Evolutionary conservation across 2,888 invertebrate genomes (phyloP), one percentile per base, ranked within the genome.

Genomic region (Chrysomela aeneicollis): DNA sequence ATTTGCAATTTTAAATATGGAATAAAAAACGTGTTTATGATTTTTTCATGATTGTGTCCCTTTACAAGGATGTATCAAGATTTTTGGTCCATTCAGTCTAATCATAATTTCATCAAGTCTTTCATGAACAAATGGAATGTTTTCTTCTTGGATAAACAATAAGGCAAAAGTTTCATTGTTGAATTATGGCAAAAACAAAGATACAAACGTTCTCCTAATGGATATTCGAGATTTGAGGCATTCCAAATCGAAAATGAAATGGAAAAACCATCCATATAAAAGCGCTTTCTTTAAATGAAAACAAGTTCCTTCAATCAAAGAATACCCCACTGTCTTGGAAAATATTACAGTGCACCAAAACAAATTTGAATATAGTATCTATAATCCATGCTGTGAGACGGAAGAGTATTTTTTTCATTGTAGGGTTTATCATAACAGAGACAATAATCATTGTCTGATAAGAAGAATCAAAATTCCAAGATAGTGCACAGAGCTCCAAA

Each of bases 61-160:
- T n/a, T n/a, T n/a, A n/a, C n/a, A n/a, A n/a, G n/a, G n/a, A n/a
- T n/a, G n/a, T n/a, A n/a, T n/a, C n/a, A n/a, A n/a, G n/a, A n/a
- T n/a, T n/a, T n/a, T n/a, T n/a, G n/a, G n/a, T n/a, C n/a, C n/a
- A n/a, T n/a, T n/a, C n/a, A 26, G 6, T 26, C 6, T 42, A 4
- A 15, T 15, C n/a, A 42, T 15, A 15, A 15, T 15, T n/a, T 42
- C 12, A 12, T 42, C 15, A 42, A 1, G n/a, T 42, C 42, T 42
- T 42, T 15, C 42, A 42, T 4, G 12, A 42, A 42, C 15, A 42
- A 42, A 15, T 42, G 15, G 42, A 42, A 42, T 42, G 15, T 42
- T 42, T 42, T 42, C 42, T 42, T 42, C 42, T 42, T 42, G 42
- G 42, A 42, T 42, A 42, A 1, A 42, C n/a, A 42, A 35, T 35